A percentile compares a stretch with the other conserved stretches of the same genome.
Conservation (phyloP, 1,140 invertebrate species). For the Rhynchophorus ferrugineus region DNA sequence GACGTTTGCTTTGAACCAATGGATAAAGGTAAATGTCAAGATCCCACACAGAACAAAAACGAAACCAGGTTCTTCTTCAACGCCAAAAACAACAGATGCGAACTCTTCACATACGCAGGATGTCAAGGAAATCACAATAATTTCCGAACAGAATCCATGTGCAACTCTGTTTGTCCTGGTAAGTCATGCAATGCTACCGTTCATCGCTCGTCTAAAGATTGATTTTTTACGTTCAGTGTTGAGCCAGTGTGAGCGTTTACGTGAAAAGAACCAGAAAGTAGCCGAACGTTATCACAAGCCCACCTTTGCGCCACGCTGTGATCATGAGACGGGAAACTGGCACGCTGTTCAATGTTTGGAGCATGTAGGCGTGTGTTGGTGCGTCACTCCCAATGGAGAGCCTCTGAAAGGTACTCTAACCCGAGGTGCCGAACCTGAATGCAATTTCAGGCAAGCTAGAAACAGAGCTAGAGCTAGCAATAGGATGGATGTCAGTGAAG, state of each 20-base stretch:
- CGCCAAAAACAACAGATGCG: slow-evolving; percentile 64
- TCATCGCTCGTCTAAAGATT: not conserved
- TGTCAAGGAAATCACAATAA: slow-evolving; percentile 83
- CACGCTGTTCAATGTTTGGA: slow-evolving; percentile 73
- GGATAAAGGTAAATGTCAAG: slow-evolving; percentile 51
- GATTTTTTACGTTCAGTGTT: slow-evolving; percentile 45
- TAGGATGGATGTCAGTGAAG: slow-evolving; percentile 36
- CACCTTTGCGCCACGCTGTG: slow-evolving; percentile 65
- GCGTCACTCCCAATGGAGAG: slow-evolving; percentile 70
- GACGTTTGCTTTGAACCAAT: slow-evolving; percentile 75
- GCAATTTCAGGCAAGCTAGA: slow-evolving; percentile 68
- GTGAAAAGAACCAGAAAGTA: slow-evolving; percentile 66
- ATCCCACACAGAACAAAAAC: slow-evolving; percentile 40
- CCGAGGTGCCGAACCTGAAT: slow-evolving; percentile 60
- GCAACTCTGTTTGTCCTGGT: slow-evolving; percentile 73
- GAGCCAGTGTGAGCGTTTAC: slow-evolving; percentile 68
- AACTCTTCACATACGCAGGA: slow-evolving; percentile 60
- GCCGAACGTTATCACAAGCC: slow-evolving; percentile 61
- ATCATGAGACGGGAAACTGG: slow-evolving; percentile 65
- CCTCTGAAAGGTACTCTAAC: slow-evolving; percentile 70
- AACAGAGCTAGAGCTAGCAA: slow-evolving; percentile 42
- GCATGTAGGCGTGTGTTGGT: slow-evolving; percentile 77
- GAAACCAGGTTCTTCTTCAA: slow-evolving; percentile 71
- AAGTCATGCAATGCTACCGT: slow-evolving; percentile 8
- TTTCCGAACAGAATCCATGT: slow-evolving; percentile 76